Evolutionary conservation across 2,113 vertebrate genomes (phyloP).

Genomic region (Leptocoma aspasia): DNA sequence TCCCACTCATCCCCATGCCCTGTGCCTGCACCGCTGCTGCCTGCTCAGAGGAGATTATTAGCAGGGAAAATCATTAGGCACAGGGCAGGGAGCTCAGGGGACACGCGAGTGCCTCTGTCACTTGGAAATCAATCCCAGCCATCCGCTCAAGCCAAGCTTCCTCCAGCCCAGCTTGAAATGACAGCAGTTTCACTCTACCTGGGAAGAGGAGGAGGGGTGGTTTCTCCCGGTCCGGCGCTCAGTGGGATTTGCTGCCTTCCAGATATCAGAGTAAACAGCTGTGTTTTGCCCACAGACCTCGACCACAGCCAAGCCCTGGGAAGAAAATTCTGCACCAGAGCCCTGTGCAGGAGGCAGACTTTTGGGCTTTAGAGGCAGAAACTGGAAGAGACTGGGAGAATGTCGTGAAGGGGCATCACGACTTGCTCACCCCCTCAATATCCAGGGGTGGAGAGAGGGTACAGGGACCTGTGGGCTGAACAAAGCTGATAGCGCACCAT

Average conservation of each 20-base stretch:
- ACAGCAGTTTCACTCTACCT: neutral
- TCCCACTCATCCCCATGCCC: neutral
- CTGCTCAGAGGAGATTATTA: neutral
- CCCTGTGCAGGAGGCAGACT: neutral
- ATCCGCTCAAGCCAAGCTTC: neutral
- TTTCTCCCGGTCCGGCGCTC: rapidly evolving
- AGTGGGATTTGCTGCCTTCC: neutral
- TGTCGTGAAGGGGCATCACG: rapidly evolving
- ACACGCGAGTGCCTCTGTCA: neutral
- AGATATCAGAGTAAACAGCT: neutral
- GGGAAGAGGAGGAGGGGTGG: neutral
- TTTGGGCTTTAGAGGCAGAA: neutral
- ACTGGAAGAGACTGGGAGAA: neutral
- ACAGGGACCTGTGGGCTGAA: neutral
- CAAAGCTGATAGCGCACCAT: neutral
- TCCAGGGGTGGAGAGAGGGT: neutral
- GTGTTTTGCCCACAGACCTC: neutral
- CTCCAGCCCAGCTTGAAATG: neutral
- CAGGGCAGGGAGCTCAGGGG: neutral
- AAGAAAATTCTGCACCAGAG: neutral
- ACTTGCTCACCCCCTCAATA: neutral
- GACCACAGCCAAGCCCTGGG: rapidly evolving
- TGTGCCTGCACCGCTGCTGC: neutral
- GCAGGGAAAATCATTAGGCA: neutral
- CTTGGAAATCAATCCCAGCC: conserved; percentile 27